Evolutionary conservation across 2,797 vertebrate species (phyloP).

Genomic region (Uromys caudimaculatus): DNA sequence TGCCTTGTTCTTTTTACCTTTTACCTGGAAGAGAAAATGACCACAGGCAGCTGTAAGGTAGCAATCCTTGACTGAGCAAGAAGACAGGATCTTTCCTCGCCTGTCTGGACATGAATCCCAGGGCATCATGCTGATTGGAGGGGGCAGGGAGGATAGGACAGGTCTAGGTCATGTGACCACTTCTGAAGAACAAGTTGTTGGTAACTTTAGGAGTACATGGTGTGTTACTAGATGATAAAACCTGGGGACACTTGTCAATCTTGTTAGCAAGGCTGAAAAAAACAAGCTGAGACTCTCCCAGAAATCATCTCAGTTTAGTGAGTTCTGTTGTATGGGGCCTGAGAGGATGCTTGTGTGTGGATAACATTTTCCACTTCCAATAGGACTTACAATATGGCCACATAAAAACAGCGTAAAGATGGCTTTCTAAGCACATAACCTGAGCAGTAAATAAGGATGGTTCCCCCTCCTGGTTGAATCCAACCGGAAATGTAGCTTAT

Average conservation of each 20-base stretch:
- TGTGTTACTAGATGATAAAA: background rate
- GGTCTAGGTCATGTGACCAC: background rate
- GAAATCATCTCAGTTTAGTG: background rate
- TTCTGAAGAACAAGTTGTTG: background rate
- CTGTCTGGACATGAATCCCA: background rate
- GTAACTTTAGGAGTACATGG: background rate
- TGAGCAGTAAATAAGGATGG: background rate
- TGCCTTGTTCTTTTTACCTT: background rate
- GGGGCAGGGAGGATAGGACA: background rate
- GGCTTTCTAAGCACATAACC: constrained; percentile 17
- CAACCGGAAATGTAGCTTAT: background rate
- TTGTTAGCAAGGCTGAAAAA: background rate
- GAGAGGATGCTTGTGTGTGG: background rate
- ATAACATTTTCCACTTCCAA: background rate
- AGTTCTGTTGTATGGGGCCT: background rate
- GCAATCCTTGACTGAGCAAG: background rate
- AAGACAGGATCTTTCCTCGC: background rate
- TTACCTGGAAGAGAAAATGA: background rate
- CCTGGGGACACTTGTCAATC: background rate
- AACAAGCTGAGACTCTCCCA: background rate
- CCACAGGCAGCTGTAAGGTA: background rate
- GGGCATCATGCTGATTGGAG: background rate
- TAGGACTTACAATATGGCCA: background rate
- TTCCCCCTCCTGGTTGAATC: background rate
- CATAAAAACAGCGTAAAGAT: background rate